These are phyloP conservation scores for Drosophila sechellia DNA, from an alignment of 1,140 invertebrate genomes.

Conservation along the genomic window DNA sequence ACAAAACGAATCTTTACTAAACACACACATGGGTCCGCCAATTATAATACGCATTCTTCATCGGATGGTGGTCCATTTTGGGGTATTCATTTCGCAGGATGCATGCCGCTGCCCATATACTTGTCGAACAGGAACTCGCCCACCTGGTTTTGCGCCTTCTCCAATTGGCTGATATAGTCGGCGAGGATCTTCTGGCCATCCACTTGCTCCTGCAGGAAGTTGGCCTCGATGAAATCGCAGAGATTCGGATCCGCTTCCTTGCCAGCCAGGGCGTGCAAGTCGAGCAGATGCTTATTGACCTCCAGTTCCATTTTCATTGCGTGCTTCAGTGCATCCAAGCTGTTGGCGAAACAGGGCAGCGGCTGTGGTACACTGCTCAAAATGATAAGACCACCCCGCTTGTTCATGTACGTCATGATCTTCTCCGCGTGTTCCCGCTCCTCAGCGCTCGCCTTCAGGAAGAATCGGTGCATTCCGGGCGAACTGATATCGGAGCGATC, in stretches of 20 bases:
- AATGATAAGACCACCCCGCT: constrained; percentile 90
- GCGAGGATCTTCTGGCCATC: constrained; percentile 90
- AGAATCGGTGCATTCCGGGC: constrained; percentile 89
- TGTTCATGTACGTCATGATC: constrained; percentile 92
- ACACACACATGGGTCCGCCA: neutral
- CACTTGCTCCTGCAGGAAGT: constrained; percentile 91
- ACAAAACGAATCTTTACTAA: constrained; percentile 8
- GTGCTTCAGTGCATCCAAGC: constrained; percentile 89
- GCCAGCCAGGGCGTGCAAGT: constrained; percentile 88
- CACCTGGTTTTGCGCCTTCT: constrained; percentile 89
- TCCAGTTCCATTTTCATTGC: constrained; percentile 91
- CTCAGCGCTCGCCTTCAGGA: constrained; percentile 90
- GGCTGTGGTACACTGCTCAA: constrained; percentile 87
- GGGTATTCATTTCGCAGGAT: constrained; percentile 5
- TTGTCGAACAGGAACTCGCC: constrained; percentile 91
- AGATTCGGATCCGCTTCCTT: constrained; percentile 89
- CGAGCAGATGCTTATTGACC: constrained; percentile 91
- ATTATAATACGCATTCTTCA: neutral
- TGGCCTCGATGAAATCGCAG: constrained; percentile 89
- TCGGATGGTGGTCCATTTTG: neutral
- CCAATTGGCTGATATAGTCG: constrained; percentile 89
- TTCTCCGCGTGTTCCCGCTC: constrained; percentile 91
- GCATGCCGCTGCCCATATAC: constrained; percentile 47
- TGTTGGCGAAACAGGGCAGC: constrained; percentile 87
- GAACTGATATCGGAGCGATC: constrained; percentile 92